Conservation (phyloP, 2,113 vertebrate species). For the Elaphurus davidianus region DNA sequence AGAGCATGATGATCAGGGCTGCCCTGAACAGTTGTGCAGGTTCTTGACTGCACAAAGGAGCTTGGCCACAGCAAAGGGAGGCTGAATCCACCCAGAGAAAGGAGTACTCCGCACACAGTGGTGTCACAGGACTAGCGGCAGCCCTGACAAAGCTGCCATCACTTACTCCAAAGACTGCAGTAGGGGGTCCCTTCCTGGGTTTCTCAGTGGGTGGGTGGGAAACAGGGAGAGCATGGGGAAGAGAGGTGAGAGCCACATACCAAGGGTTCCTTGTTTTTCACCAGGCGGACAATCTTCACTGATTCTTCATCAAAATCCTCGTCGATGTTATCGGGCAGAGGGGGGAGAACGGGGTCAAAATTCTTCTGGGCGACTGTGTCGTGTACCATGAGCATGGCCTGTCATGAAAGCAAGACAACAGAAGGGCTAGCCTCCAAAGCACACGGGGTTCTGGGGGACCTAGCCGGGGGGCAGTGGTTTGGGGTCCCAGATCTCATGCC, state of each 20-base stretch:
- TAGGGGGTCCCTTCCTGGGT: neutral
- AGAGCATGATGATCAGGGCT: neutral
- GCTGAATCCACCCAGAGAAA: neutral
- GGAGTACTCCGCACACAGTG: neutral
- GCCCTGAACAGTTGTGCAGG: neutral
- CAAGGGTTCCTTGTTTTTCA: conserved; percentile 97
- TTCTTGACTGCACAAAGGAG: neutral
- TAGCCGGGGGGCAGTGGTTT: neutral
- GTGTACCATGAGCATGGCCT: conserved; percentile 94
- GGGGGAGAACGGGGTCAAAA: conserved; percentile 94
- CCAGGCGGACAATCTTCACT: conserved; percentile 95
- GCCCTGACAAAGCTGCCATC: neutral
- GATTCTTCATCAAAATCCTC: conserved; percentile 96
- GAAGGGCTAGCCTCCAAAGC: neutral
- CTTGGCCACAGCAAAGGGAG: neutral
- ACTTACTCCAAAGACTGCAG: neutral
- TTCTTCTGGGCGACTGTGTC: conserved; percentile 97
- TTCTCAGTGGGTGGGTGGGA: neutral
- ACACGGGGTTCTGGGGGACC: neutral
- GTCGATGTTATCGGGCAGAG: conserved; percentile 89
- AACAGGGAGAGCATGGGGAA: neutral
- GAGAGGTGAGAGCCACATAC: conserved; percentile 74
- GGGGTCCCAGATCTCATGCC: neutral
- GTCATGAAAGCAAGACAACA: neutral
- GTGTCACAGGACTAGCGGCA: neutral